A percentile compares a stretch with the other conserved stretches of the same genome.
phyloP scores from a whole-genome alignment of 1,140 invertebrate genomes.

The Nephotettix cincticeps region DNA sequence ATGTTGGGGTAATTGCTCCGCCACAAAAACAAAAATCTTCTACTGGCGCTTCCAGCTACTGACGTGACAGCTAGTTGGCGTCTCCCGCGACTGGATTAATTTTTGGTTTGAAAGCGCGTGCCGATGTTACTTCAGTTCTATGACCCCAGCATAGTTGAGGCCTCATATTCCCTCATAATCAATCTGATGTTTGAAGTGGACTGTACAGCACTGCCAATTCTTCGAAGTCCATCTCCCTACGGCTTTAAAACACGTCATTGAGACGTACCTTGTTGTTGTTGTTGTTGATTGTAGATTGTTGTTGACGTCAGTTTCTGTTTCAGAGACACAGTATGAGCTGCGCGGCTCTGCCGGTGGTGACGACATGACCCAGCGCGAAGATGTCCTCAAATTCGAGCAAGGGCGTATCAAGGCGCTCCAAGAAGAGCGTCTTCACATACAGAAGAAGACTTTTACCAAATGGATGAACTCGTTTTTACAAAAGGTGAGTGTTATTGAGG shows the following conservation, averaged over 20 bases:
- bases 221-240: neutral
- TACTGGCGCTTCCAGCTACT: no score
- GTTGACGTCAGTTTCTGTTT: conserved; percentile 29
- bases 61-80: no score
- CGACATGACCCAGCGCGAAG: conserved; percentile 84
- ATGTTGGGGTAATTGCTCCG: no score
- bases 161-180: neutral
- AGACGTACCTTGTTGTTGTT: neutral
- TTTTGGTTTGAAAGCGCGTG: no score
- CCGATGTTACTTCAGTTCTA: neutral
- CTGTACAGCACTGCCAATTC: neutral
- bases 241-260: neutral
- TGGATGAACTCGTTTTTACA: conserved; percentile 99
- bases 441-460: conserved; percentile 99
- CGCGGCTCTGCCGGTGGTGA: conserved; percentile 23
- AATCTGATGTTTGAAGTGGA: neutral
- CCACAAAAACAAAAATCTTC: no score
- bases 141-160: neutral
- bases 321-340: conserved; percentile 39
- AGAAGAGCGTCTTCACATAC: conserved; percentile 95
- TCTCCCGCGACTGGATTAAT: no score
- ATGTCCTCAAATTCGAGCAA: conserved; percentile 93
- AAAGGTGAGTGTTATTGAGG: no score
- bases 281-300: no score
- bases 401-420: conserved; percentile 94